A percentile compares a stretch with the other conserved stretches of the same genome.
phyloP scores from a whole-genome alignment of 2,888 invertebrate genomes.

The Junonia oenone region DNA sequence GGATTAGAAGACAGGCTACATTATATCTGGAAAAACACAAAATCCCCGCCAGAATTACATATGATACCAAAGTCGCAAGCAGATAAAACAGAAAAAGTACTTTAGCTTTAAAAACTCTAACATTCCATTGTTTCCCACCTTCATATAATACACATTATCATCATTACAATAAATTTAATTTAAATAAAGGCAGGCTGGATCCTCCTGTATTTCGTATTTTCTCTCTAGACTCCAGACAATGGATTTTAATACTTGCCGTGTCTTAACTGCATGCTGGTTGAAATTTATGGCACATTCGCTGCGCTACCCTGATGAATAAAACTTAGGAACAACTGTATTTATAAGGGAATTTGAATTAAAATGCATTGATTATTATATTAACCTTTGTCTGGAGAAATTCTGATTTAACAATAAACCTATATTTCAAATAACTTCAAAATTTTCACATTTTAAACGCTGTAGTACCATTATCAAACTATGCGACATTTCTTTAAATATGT shows the following conservation, averaged over 20 bases:
- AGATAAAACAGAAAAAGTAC: no score
- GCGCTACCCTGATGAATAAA: background rate
- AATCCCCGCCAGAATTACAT: no score
- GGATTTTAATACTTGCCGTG: constrained; percentile 12
- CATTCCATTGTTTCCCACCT: background rate
- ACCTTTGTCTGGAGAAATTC: no score
- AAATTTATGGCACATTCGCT: constrained; percentile 7
- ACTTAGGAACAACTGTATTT: background rate
- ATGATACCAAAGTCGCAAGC: no score
- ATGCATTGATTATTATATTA: background rate
- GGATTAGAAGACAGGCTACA: no score
- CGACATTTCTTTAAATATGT: no score
- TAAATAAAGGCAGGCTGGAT: background rate
- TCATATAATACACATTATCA: background rate
- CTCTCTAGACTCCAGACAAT: constrained; percentile 5
- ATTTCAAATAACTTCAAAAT: no score
- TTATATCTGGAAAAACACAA: no score
- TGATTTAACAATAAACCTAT: no score
- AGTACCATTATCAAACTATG: no score
- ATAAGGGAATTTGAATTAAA: background rate
- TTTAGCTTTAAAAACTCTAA: no score
- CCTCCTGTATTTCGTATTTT: background rate
- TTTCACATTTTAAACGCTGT: no score
- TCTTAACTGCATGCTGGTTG: constrained; percentile 6
- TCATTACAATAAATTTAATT: background rate